Conservation (phyloP, 2,113 vertebrate species). For the Agelaius tricolor region DNA sequence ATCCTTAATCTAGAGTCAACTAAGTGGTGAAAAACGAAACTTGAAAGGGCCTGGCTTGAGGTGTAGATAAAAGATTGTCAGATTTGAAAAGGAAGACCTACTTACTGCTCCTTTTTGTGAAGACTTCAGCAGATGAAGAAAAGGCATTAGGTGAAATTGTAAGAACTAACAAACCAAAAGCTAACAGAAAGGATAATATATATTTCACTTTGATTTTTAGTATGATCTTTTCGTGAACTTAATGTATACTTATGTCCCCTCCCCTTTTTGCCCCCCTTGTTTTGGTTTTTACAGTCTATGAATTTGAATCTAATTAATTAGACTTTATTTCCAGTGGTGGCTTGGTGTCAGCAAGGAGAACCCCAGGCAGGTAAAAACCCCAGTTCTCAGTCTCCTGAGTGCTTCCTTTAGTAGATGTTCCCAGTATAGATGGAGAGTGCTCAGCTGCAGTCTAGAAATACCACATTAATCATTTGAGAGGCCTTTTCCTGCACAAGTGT, state of each 20-base stretch:
- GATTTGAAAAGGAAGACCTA: neutral
- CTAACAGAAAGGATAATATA: neutral
- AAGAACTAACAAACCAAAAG: neutral
- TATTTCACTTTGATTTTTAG: neutral
- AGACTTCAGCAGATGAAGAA: neutral
- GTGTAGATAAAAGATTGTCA: neutral
- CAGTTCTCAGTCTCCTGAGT: neutral
- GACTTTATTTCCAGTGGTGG: neutral
- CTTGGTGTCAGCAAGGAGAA: neutral
- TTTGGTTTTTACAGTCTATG: neutral
- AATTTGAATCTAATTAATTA: neutral
- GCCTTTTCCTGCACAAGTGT: neutral
- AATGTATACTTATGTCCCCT: neutral
- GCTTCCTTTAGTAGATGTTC: neutral
- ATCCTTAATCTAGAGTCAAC: neutral
- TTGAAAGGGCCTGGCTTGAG: neutral
- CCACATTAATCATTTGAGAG: neutral
- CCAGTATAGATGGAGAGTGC: neutral
- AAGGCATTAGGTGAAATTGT: neutral
- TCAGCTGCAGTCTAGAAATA: neutral
- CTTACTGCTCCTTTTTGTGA: neutral
- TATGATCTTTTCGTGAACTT: neutral
- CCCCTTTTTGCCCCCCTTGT: rapidly evolving
- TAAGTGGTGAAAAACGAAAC: neutral
- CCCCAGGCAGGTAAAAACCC: neutral